Percentiles rank a stretch among this genome's conserved stretches.
Evolutionary conservation across 2,888 invertebrate genomes (phyloP).

Genomic region (Temnothorax ravouxi): DNA sequence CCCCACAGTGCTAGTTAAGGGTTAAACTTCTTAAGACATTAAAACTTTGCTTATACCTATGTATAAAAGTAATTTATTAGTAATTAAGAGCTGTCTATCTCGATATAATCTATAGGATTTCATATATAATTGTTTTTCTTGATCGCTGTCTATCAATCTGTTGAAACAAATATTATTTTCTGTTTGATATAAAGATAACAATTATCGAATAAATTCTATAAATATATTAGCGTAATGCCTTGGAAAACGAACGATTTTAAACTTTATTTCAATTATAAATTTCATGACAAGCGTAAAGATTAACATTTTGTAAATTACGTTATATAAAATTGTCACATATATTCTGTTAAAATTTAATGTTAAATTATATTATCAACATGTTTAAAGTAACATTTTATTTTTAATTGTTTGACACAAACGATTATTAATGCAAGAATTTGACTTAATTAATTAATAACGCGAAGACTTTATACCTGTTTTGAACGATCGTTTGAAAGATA

Average conservation of each 20-base stretch:
- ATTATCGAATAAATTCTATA: slow-evolving; percentile 6
- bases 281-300: neutral
- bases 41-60: neutral
- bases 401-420: neutral
- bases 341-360: neutral
- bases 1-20: too few species aligned
- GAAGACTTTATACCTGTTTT: neutral
- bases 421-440: neutral
- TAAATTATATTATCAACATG: neutral
- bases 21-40: neutral
- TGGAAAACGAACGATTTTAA: neutral
- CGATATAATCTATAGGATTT: neutral
- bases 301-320: neutral
- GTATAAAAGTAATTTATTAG: neutral
- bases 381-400: neutral
- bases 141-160: neutral
- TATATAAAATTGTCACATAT: neutral
- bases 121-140: neutral
- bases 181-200: neutral
- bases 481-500: neutral
- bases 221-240: neutral
- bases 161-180: slow-evolving; percentile 14
- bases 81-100: neutral
- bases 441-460: neutral
- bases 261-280: neutral